A percentile compares a stretch with the other conserved stretches of the same genome.
These are phyloP conservation scores for Aphrocallistes beatrix DNA, from an alignment of 37 sponge, comb jelly and placozoan species.

Conservation along the genomic window DNA sequence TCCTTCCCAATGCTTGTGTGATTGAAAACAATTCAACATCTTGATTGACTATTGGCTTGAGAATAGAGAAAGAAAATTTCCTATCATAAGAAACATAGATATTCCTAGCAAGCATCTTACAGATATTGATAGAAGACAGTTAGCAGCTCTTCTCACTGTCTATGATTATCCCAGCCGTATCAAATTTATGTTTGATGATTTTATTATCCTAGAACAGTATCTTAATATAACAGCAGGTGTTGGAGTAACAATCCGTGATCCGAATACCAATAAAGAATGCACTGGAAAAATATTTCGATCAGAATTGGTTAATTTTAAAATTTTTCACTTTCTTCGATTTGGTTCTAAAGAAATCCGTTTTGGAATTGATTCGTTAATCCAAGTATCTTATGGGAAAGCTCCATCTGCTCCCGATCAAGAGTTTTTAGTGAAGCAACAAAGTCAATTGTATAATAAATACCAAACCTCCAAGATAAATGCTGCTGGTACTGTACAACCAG, in stretches of 20 bases:
- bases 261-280: background rate
- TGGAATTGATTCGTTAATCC: background rate
- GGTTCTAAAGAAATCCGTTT: background rate
- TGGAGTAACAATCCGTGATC: background rate
- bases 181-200: background rate
- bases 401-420: background rate
- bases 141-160: background rate
- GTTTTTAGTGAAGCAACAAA: background rate
- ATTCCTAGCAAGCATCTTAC: no score
- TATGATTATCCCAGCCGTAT: background rate
- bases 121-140: background rate
- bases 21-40: no score
- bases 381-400: background rate
- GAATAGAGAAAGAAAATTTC: no score
- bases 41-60: no score
- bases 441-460: background rate
- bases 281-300: background rate
- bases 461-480: no score
- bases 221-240: background rate
- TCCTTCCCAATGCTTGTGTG: slow-evolving; percentile 62
- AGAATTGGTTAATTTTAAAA: background rate
- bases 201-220: background rate
- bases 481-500: no score
- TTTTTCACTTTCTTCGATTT: background rate
- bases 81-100: no score